Conservation (phyloP, 2,888 invertebrate genomes). For the Cephonodes hylas region DNA sequence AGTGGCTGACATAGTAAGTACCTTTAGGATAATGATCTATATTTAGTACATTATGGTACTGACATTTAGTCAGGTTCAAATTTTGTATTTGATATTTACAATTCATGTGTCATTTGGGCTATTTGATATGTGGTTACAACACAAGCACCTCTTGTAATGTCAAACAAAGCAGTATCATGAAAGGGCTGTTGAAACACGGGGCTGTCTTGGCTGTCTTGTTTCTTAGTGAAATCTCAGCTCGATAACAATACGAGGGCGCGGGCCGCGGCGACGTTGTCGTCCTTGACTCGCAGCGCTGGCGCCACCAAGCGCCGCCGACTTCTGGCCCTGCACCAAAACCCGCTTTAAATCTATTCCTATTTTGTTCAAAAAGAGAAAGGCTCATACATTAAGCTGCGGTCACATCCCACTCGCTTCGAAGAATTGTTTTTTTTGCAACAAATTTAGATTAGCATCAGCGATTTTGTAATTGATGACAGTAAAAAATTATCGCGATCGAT, state of each 20-base stretch:
- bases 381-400: conserved; percentile 23
- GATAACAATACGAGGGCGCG: conserved; percentile 37
- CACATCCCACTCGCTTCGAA: conserved; percentile 38
- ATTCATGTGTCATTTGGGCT: not conserved
- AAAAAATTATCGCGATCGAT: not conserved
- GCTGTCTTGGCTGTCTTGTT: conserved; percentile 21
- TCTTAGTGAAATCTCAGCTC: conserved; percentile 31
- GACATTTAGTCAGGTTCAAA: too few relatives aligned
- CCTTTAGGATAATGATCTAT: too few relatives aligned
- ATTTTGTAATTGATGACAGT: not conserved
- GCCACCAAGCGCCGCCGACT: conserved; percentile 43
- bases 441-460: not conserved
- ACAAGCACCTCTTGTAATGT: not conserved
- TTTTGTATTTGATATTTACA: not conserved
- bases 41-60: not conserved
- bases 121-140: not conserved
- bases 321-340: conserved; percentile 31
- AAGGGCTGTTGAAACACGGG: conserved; percentile 9
- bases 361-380: conserved; percentile 38
- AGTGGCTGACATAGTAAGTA: too few relatives aligned
- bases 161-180: not conserved
- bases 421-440: conserved; percentile 28
- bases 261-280: conserved; percentile 36
- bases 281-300: conserved; percentile 63
- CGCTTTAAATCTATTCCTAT: conserved; percentile 42